Evolutionary conservation across 2,888 invertebrate species (phyloP), one percentile per base, ranked within the genome.

Genomic region (Magallana nippona): DNA sequence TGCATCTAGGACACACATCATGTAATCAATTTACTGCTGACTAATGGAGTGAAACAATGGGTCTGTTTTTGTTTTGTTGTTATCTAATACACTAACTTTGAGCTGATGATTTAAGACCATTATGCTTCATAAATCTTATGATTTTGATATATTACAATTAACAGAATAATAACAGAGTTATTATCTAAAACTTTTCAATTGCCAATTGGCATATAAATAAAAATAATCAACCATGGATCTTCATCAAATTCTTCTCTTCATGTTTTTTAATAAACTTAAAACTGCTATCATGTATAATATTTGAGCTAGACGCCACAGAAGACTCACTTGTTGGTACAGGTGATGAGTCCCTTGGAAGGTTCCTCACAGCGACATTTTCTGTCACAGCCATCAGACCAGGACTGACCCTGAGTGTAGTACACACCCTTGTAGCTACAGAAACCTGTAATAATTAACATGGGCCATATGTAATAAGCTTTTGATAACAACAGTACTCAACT

Each of bases 351-450:
- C 44, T 77, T 87, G 22, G 82, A 82, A 0, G 89, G 89, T 82
- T 90, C 91, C 56, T 89, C 88, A 88, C 91, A 91, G 63, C 88
- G 86, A 86, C 91, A 91, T 57, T 60, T 87, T 83, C 85, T 84
- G n/a, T 87, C 82, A 85, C 90, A 91, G 13, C 90, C 90, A 86
- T 90, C 91, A 19, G 88, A 87, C 91, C 91, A 91, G 1, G 82
- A 83, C 78, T 90, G 87, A 55, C 90, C 91, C 81, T 89, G 89
- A 22, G 86, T 87, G 86, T 89, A 91, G 82, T 89, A 89, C 17
- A 87, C 87, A 57, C 89, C 90, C 86, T 89, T 89, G 89, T 90
- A 91, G 27, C 87, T 88, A 85, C 91, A 91, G 85, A 87, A 89
- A 71, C 89, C 90, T 91, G 86, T 3, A 82, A 83, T 17, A 77